phyloP scores from a whole-genome alignment of 2,797 vertebrate genomes.

The Peromyscus attwateri region DNA sequence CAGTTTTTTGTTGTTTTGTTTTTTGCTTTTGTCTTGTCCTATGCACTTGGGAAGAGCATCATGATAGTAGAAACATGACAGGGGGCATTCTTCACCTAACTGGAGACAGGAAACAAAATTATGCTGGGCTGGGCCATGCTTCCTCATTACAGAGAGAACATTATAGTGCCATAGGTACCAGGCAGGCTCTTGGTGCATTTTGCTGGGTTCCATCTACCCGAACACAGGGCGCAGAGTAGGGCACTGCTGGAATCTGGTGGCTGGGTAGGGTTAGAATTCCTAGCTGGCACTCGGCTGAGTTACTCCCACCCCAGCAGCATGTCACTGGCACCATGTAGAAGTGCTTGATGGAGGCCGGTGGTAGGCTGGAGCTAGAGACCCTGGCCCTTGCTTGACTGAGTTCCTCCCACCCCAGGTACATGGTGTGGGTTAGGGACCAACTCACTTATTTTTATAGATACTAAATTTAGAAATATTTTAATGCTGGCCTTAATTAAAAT shows the following conservation, averaged over 20 bases:
- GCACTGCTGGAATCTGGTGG: too few relatives aligned
- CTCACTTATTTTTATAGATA: not conserved
- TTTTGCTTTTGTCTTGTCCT: not conserved
- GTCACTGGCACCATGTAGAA: not conserved
- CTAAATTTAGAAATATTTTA: conserved; percentile 81
- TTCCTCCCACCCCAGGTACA: not conserved
- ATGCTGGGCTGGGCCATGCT: not conserved
- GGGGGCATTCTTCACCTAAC: not conserved
- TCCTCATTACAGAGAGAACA: not conserved
- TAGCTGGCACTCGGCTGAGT: too few relatives aligned
- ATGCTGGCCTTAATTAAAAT: conserved; percentile 86
- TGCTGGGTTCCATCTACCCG: not conserved
- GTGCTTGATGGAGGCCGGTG: not conserved
- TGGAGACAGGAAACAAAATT: not conserved
- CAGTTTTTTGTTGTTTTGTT: not conserved
- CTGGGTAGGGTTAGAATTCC: too few relatives aligned
- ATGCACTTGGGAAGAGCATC: not conserved
- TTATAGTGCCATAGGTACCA: not conserved
- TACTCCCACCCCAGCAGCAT: too few relatives aligned
- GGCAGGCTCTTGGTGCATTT: not conserved
- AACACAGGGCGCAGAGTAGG: too few relatives aligned
- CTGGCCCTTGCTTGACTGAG: not conserved
- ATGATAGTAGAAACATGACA: not conserved
- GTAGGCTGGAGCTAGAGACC: not conserved
- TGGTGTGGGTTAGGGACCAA: not conserved